phyloP scores from a whole-genome alignment of 1,140 invertebrate genomes.

The Tetramorium parvispinum region DNA sequence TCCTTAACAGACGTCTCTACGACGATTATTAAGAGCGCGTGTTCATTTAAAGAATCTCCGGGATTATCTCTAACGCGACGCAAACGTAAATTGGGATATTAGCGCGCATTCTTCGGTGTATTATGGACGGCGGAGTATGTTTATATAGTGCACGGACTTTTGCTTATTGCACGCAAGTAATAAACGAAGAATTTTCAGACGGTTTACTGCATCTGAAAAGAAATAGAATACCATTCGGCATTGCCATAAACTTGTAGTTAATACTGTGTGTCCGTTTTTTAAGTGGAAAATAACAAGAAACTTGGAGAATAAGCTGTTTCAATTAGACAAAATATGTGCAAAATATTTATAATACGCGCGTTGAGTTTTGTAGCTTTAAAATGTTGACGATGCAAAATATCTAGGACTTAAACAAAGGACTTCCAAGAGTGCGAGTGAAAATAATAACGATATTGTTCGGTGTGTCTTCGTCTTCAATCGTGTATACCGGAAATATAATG shows the following conservation, averaged over 20 bases:
- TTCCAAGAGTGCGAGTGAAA: not conserved
- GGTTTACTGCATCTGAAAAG: not conserved
- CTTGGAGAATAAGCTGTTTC: too few relatives aligned
- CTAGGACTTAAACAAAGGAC: not conserved
- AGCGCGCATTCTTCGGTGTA: not conserved
- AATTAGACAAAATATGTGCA: too few relatives aligned
- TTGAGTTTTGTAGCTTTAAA: not conserved
- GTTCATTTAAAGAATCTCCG: not conserved
- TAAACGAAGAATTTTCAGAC: not conserved
- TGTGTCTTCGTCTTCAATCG: constrained; percentile 33
- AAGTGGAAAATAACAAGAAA: too few relatives aligned
- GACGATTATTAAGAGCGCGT: constrained; percentile 1
- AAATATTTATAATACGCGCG: not conserved
- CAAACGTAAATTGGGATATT: constrained; percentile 1
- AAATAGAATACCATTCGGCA: not conserved
- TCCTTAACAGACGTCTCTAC: not conserved
- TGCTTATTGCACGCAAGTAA: not conserved
- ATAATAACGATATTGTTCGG: constrained; percentile 44
- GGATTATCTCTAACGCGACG: not conserved
- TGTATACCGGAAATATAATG: constrained; percentile 77
- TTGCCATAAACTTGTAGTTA: not conserved
- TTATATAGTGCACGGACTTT: not conserved
- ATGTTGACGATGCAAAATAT: not conserved
- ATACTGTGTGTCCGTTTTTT: not conserved
- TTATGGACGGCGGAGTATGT: not conserved